Percentiles rank a stretch among this genome's conserved stretches.
phyloP scores from a whole-genome alignment of 2,888 invertebrate species.

The Argynnis bischoffii region DNA sequence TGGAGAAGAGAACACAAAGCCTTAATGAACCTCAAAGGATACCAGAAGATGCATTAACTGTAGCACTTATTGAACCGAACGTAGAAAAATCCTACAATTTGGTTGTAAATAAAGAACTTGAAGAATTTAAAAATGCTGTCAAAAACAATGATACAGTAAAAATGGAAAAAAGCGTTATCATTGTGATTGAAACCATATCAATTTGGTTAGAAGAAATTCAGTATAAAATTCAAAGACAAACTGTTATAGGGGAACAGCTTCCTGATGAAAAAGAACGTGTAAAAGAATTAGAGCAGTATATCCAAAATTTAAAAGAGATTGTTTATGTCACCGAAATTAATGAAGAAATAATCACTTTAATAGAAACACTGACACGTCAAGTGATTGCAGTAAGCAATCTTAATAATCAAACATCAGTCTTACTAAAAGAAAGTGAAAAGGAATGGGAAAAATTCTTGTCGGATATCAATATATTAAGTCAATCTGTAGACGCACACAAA shows the following conservation, averaged over 20 bases:
- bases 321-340: conserved; percentile 86
- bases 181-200: conserved; percentile 90
- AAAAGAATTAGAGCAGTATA: conserved; percentile 76
- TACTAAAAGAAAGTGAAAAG: conserved; percentile 81
- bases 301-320: conserved; percentile 84
- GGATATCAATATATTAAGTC: conserved; percentile 82
- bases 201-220: conserved; percentile 93
- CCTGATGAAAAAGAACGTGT: conserved; percentile 60
- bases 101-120: conserved; percentile 84
- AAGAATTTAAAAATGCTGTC: conserved; percentile 82
- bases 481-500: conserved; percentile 75
- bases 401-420: conserved; percentile 68
- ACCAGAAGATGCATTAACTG: conserved; percentile 59
- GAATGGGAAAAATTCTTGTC: conserved; percentile 88
- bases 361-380: conserved; percentile 84
- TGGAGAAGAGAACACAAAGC: conserved; percentile 69
- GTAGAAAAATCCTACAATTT: conserved; percentile 72
- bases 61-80: conserved; percentile 67
- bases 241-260: conserved; percentile 52
- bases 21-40: conserved; percentile 55
- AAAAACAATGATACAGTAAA: conserved; percentile 79
- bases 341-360: conserved; percentile 85
- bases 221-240: conserved; percentile 85
- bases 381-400: conserved; percentile 87
- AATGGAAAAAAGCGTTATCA: conserved; percentile 87